A percentile compares a stretch with the other conserved stretches of the same genome.
These are phyloP conservation scores for Varanus komodoensis DNA, from an alignment of 2,113 vertebrate species.

Conservation along the genomic window DNA sequence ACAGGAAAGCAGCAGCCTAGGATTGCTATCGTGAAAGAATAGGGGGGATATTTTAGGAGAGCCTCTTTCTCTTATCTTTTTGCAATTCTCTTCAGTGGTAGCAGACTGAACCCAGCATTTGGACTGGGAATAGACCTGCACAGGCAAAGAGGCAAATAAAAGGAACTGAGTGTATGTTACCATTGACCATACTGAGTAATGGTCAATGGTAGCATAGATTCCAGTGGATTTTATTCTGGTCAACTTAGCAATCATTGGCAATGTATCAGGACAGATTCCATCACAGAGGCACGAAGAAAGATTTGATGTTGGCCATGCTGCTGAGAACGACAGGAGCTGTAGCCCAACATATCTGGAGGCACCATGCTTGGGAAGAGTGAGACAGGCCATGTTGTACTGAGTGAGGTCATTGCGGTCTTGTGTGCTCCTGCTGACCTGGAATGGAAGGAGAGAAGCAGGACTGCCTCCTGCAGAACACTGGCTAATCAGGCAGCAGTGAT, in stretches of 20 bases:
- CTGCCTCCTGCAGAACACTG: neutral
- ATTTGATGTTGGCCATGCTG: neutral
- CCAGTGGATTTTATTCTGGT: neutral
- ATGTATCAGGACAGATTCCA: neutral
- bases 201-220: neutral
- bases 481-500: neutral
- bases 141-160: neutral
- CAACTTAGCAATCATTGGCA: neutral
- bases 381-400: neutral
- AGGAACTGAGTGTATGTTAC: too few relatives aligned
- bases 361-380: neutral
- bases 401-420: neutral
- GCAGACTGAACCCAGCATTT: neutral
- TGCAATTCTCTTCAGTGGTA: neutral
- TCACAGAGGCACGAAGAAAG: neutral
- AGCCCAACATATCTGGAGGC: too few relatives aligned
- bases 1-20: neutral
- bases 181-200: too few relatives aligned
- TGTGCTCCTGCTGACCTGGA: neutral
- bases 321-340: neutral
- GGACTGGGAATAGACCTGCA: too few relatives aligned
- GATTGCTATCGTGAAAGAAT: rapidly evolving
- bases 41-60: rapidly evolving
- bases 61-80: neutral
- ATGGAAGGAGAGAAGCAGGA: neutral